Conservation (phyloP, 2,888 invertebrate species). For the Mythimna loreyi region DNA sequence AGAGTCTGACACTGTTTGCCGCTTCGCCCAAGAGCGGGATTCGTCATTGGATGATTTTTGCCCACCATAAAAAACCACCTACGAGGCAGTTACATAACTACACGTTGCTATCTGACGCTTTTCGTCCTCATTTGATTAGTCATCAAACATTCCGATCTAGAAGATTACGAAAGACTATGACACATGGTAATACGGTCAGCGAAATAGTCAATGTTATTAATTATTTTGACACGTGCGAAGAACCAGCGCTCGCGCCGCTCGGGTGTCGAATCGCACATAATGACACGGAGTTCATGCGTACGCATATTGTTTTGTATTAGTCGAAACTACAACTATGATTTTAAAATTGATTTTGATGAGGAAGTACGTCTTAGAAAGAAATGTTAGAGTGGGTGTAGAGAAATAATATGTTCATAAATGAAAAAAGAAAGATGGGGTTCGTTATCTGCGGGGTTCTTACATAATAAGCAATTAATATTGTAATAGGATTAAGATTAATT, state of each 20-base stretch:
- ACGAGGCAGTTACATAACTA: neutral
- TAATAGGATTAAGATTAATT: too few species aligned
- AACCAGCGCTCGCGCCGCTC: constrained; percentile 19
- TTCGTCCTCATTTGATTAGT: neutral
- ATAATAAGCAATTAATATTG: too few species aligned
- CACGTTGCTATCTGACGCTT: neutral
- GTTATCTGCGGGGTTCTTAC: too few species aligned
- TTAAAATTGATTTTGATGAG: constrained; percentile 20
- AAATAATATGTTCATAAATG: too few species aligned
- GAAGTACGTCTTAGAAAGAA: neutral
- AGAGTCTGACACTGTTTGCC: too few species aligned
- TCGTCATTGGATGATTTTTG: too few species aligned
- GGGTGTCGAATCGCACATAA: constrained; percentile 46
- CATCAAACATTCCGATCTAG: constrained; percentile 11
- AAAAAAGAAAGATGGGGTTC: too few species aligned
- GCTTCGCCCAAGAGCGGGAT: too few species aligned
- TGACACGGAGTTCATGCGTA: constrained; percentile 35
- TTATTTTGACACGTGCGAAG: constrained; percentile 48
- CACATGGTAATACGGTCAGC: constrained; percentile 31
- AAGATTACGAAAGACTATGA: constrained; percentile 21
- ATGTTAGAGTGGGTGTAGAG: too few species aligned
- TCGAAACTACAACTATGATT: neutral
- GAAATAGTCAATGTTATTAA: constrained; percentile 36
- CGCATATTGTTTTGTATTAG: constrained; percentile 43
- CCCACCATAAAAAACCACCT: too few species aligned